Percentiles rank a stretch among this genome's conserved stretches.
phyloP scores from a whole-genome alignment of 2,797 vertebrate species.

The Erpetoichthys calabaricus region DNA sequence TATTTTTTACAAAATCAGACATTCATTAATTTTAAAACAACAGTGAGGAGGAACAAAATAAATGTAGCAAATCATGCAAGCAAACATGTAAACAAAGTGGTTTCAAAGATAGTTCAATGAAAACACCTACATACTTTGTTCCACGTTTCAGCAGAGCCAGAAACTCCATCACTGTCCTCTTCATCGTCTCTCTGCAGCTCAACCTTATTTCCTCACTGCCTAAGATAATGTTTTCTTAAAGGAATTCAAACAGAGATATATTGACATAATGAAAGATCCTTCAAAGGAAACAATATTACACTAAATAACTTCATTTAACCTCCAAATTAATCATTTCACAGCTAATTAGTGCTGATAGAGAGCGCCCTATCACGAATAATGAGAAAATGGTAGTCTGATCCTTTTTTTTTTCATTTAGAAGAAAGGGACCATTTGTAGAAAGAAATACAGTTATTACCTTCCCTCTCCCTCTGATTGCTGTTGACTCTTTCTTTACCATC shows the following conservation, averaged over 20 bases:
- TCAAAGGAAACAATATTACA: slow-evolving; percentile 72
- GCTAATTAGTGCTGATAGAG: slow-evolving; percentile 71
- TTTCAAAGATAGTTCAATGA: too few species aligned
- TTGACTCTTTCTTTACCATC: too few species aligned
- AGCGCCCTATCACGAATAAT: slow-evolving; percentile 35
- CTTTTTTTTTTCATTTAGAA: slow-evolving; percentile 28
- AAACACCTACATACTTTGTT: too few species aligned
- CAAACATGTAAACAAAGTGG: too few species aligned
- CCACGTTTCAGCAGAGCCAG: too few species aligned
- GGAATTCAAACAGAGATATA: slow-evolving; percentile 71
- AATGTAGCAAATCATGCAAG: too few species aligned
- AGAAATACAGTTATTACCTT: slow-evolving; percentile 19
- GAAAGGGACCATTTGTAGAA: slow-evolving; percentile 26
- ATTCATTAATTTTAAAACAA: too few species aligned
- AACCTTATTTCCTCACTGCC: slow-evolving; percentile 12
- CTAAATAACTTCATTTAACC: slow-evolving; percentile 75
- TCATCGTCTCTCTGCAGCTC: too few species aligned
- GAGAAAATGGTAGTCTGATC: slow-evolving; percentile 25
- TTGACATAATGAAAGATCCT: slow-evolving; percentile 75
- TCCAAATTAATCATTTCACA: slow-evolving; percentile 72
- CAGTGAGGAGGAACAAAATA: too few species aligned
- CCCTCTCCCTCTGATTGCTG: slow-evolving; percentile 25
- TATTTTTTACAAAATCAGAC: too few species aligned
- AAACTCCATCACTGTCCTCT: too few species aligned
- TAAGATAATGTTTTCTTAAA: slow-evolving; percentile 60